Evolutionary conservation across 37 sponge, comb jelly and placozoan species (phyloP), one percentile per base, ranked within the genome.

Genomic region (Agelas oroides): DNA sequence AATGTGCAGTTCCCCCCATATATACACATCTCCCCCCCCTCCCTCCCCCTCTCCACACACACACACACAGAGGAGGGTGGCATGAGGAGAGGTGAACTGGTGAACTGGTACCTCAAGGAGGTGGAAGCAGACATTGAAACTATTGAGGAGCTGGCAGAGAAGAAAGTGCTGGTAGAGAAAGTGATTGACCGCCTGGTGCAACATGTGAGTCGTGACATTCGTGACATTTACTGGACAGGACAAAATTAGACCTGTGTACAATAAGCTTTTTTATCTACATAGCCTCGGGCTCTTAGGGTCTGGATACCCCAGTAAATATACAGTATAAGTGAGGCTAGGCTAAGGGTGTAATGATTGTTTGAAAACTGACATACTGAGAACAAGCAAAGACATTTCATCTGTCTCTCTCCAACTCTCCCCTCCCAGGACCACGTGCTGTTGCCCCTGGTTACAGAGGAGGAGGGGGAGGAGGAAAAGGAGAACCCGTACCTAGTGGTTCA

Each of bases 101-200:
- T 96, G 23, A 89, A 94, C 88, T 99, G 99, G 99, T 99, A 99
- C 75, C 75, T 99, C 52, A 67, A 75, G 40, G 96, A 95, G 75
- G 79, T 89, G 0, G 97, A 96, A 69, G 90, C 69, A 31, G 97
- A 99, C 28, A 95, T 99, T 16, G 95, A 94, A 53, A 88, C 74
- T 16, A 63, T 93, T 38, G 88, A 96, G 32, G 88, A 96, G 38
- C 74, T 99, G 58, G 67, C 80, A 15, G 92, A 91, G 62, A 92
- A 79, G 84, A 99, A 92, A 81, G 32, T 80, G 25, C 39, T 96
- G n/a, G 91, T 95, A 60, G 99, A 96, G 55, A 92, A 87, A 71
- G 94, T 99, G 35, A 93, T 99, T 37, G 97, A 96, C 12, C 74
- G 97, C 1, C 91, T 99, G 14, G 76, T 97, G 37, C 94, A 94